Conservation (phyloP, 2,113 vertebrate genomes). For the Elgaria multicarinata region DNA sequence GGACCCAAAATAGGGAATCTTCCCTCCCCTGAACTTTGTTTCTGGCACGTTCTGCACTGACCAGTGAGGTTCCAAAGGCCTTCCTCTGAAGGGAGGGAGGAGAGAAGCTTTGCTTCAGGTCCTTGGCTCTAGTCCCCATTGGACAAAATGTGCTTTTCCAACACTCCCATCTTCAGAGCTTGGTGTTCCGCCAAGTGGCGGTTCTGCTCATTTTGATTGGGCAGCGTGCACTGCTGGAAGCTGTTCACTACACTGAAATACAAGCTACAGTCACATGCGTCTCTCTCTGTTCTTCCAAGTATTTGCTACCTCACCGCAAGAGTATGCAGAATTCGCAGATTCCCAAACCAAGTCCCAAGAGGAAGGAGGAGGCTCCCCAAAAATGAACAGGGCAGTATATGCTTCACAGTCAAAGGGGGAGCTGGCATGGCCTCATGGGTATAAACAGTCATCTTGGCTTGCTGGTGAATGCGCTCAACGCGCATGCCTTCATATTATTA, state of each 20-base stretch:
- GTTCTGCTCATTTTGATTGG: conserved; percentile 70
- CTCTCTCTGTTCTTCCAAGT: conserved; percentile 63
- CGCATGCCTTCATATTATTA: neutral
- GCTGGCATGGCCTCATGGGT: too few species aligned
- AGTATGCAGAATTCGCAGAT: conserved; percentile 38
- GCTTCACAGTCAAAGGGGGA: too few species aligned
- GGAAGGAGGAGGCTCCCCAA: neutral
- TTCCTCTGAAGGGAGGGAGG: neutral
- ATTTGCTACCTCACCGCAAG: conserved; percentile 52
- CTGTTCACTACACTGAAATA: conserved; percentile 71
- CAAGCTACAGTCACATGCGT: conserved; percentile 78
- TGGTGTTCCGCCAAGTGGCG: conserved; percentile 75
- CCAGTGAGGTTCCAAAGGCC: neutral
- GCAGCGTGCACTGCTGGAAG: conserved; percentile 77
- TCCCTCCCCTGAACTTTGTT: too few species aligned
- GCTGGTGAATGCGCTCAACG: neutral
- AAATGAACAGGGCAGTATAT: neutral
- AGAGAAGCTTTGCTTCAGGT: conserved; percentile 36
- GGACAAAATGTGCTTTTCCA: conserved; percentile 70
- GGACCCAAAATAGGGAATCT: neutral
- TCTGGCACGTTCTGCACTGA: neutral
- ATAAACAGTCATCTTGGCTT: neutral
- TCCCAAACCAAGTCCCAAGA: conserved; percentile 28
- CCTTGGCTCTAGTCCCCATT: conserved; percentile 60
- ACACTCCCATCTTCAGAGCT: conserved; percentile 72